Base-by-base conservation (phyloP, 2,113 vertebrate genomes). In the Leptocoma aspasia region DNA sequence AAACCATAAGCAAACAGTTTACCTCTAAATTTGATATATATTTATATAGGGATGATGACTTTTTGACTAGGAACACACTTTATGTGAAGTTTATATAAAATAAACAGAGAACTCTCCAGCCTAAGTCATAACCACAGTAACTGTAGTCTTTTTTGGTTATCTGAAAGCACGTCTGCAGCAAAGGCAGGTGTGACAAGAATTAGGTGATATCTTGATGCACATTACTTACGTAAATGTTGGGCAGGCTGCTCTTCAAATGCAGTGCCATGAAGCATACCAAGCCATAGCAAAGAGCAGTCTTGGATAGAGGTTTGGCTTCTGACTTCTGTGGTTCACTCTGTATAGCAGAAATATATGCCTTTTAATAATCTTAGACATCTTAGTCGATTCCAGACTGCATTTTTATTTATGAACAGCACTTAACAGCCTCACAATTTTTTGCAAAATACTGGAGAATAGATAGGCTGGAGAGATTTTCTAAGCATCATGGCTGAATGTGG, bases 311-410 rank as follows among this genome's bases (percentile, higher is more conserved):
- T 61, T 93, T 90, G 68, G 24, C 82, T 45, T 18, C 42, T 66
- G 35, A 26, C 13, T 79, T 82, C n/a, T 57, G 26, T 89, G 39
- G 6, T 42, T 81, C 72, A 41, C 18, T 53, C 41, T 60, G 6
- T 57, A 37, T 12, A 37, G 35, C 77, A 76, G 33, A 57, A 82
- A 72, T 94, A 28, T 1, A 1, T 47, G 22, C 35, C 4, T 84
- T 85, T 41, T 39, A 57, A 42, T 90, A 49, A 39, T 49, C 19
- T 84, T 41, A 54, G 39, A n/a, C 13, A 10, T 53, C 10, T 59
- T 75, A 47, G 3, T 37, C 0, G 0, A 30, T 57, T 70, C 18
- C 30, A 53, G 35, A n/a, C 28, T 75, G 1, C 24, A 4, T 83
- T 85, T 90, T 92, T 42, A 35, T 68, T 61, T 64, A 31, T 57